Percentiles rank a stretch among this genome's conserved stretches.
Evolutionary conservation across 2,797 vertebrate species (phyloP).

Genomic region (Cynopterus sphinx): DNA sequence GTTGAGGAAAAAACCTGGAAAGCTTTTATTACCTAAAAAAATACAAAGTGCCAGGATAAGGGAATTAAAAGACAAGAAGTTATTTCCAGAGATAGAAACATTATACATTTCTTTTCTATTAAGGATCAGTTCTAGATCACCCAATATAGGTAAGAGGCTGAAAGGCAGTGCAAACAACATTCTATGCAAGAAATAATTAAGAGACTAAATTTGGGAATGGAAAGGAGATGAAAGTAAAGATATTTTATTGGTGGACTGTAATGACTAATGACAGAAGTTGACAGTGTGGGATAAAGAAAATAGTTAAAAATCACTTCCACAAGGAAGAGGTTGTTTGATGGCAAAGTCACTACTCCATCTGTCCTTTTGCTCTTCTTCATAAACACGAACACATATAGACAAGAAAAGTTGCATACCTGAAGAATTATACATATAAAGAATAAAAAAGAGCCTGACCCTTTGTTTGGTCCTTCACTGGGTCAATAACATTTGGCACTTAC

Average conservation of each 20-base stretch:
- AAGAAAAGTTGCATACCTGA: not conserved
- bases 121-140: not conserved
- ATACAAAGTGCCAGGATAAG: not conserved
- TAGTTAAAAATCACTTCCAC: not conserved
- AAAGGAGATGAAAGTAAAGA: not conserved
- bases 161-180: not conserved
- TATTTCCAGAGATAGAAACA: not conserved
- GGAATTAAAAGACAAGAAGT: not conserved
- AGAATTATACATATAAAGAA: not conserved
- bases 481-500: not conserved
- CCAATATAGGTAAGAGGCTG: not conserved
- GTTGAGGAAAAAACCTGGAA: not conserved
- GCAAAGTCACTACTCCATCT: not conserved
- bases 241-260: not conserved
- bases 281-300: not conserved
- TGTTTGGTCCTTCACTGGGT: not conserved
- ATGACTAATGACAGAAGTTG: not conserved
- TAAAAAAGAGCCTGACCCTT: not conserved
- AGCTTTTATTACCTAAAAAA: constrained; percentile 13
- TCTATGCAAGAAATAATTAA: not conserved
- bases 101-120: not conserved
- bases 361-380: not conserved
- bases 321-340: not conserved
- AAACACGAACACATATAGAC: not conserved
- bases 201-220: not conserved